Evolutionary conservation across 2,113 vertebrate species (phyloP).

Genomic region (Progne subis): DNA sequence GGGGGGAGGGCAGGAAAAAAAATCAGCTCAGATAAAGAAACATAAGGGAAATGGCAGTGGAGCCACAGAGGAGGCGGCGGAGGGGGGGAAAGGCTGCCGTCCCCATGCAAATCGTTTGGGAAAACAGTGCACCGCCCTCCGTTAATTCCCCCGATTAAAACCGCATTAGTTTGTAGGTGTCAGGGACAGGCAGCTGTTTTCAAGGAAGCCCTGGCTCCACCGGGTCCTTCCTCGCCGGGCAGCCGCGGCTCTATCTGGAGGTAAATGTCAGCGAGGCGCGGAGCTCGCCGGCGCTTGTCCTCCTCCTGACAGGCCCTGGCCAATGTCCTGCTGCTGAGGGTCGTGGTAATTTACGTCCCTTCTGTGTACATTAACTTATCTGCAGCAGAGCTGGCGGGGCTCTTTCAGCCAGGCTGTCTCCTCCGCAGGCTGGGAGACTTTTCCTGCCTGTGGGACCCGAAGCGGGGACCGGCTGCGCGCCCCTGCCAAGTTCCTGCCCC

Average conservation of each 20-base stretch:
- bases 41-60: slow-evolving; percentile 21
- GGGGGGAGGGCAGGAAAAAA: background rate
- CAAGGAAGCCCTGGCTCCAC: slow-evolving; percentile 88
- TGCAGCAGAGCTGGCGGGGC: slow-evolving; percentile 90
- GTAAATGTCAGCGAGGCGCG: slow-evolving; percentile 77
- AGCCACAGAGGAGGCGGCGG: background rate
- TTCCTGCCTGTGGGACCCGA: slow-evolving; percentile 84
- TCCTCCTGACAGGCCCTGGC: slow-evolving; percentile 98
- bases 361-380: slow-evolving; percentile 99
- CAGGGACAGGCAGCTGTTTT: slow-evolving; percentile 79
- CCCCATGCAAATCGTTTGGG: slow-evolving; percentile 45
- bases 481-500: slow-evolving; percentile 83
- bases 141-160: slow-evolving; percentile 79
- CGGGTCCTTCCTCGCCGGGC: slow-evolving; percentile 74
- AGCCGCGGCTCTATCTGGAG: slow-evolving; percentile 71
- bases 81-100: background rate
- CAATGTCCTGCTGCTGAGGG: slow-evolving; percentile 97
- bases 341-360: slow-evolving; percentile 94
- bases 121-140: slow-evolving; percentile 61
- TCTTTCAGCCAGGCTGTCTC: slow-evolving; percentile 97
- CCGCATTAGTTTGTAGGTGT: slow-evolving; percentile 80
- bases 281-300: slow-evolving; percentile 86
- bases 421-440: slow-evolving; percentile 87
- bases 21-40: slow-evolving; percentile 18
- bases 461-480: too few species aligned